Evolutionary conservation across 2,888 invertebrate genomes (phyloP).

Genomic region (Epinotia demarniana): DNA sequence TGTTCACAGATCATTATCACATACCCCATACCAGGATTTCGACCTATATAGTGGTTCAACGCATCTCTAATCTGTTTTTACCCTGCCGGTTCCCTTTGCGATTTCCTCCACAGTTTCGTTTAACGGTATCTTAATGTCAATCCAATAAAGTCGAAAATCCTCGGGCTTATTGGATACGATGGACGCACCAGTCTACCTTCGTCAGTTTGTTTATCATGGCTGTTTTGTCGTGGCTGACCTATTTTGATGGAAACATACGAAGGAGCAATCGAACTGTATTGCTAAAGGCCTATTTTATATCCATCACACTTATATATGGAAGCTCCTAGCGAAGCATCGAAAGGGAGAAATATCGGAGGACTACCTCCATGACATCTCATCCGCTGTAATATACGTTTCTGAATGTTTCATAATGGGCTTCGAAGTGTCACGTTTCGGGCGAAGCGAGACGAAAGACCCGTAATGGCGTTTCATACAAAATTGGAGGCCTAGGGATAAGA

Average conservation of each 20-base stretch:
- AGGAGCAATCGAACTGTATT: too few species aligned
- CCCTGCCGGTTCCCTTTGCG: conserved; percentile 2
- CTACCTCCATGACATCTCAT: too few species aligned
- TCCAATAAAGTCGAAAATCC: conserved; percentile 16
- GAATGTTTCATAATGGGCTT: too few species aligned
- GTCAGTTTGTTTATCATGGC: conserved; percentile 27
- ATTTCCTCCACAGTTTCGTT: conserved; percentile 12
- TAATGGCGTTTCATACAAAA: too few species aligned
- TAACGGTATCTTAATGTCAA: conserved; percentile 1
- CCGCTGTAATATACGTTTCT: too few species aligned
- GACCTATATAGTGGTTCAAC: conserved; percentile 5
- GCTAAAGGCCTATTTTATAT: too few species aligned
- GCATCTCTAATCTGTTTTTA: conserved; percentile 19
- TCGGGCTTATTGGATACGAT: not conserved
- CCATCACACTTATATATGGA: too few species aligned
- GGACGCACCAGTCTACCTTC: conserved; percentile 17
- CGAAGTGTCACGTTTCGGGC: too few species aligned
- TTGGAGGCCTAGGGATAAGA: too few species aligned
- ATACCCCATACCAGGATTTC: not conserved
- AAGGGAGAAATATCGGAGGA: too few species aligned
- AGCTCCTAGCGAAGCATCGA: too few species aligned
- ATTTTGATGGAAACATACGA: conserved; percentile 8
- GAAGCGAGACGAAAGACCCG: too few species aligned
- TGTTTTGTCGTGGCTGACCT: conserved; percentile 31
- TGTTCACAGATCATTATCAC: conserved; percentile 3